Base-by-base conservation (phyloP, 2,888 invertebrate species). In the Tachina lurida region DNA sequence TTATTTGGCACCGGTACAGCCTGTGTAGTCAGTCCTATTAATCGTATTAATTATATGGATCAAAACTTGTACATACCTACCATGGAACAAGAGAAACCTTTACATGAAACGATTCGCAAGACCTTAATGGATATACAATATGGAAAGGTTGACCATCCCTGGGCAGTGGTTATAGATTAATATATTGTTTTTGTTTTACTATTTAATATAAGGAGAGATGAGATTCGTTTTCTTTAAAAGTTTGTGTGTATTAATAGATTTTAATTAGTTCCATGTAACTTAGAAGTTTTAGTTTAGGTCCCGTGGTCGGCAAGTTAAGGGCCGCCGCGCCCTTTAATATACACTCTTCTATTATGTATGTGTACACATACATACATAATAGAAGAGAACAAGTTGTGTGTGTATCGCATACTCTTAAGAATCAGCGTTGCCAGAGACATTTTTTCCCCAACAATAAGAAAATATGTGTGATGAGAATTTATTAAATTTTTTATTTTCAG, bases 1-100 rank as follows among this genome's bases (percentile, higher is more conserved):
- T 94, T 99, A 93, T 99, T 99, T 93, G 99, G 99, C 81, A 95
- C 98, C n/a, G 99, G 99, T 78, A 99, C 99, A 39, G 99, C 99
- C 0, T 98, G 98, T 89, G 95, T 98, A 67, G 97, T 99, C 19
- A 97, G 97, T 90, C 99, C 99, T 0, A 95, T 99, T 77, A 96
- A 96, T 80, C 94, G 95, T 85, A 97, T 99, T 84, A 94, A 96
- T 78, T 99, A 97, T 93, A 90, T 96, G 88, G 96, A 95, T 7
- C 93, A 94, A 73, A 93, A 94, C 76, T 93, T 96, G 45, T 90
- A 94, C 71, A 95, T 97, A 87, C 97, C 97, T 71, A 97, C 97
- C 19, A 94, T 95, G 93, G 94, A 95, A 88, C 94, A 95, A 88
- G 95, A 96, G 88, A 94, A 95, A 81, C 96, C 97, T 0, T 90